phyloP scores from a whole-genome alignment of 2,888 invertebrate species.

The Drosophila parthenogenetica region DNA sequence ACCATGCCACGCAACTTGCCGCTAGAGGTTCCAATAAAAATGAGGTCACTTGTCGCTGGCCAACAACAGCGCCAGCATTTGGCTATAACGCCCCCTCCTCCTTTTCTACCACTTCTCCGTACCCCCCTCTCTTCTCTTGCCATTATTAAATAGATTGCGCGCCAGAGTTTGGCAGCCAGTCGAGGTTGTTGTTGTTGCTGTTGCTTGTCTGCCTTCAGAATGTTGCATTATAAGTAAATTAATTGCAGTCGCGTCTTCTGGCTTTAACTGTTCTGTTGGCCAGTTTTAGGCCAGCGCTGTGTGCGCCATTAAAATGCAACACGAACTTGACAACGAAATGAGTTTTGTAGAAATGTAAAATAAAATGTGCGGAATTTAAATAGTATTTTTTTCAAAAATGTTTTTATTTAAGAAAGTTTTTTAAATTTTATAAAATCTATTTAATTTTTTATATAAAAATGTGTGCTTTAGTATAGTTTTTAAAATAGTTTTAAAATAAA shows the following conservation, averaged over 20 bases:
- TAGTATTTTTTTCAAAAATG: not conserved
- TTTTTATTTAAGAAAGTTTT: not conserved
- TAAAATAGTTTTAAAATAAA: too few species aligned
- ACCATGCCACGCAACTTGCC: slow-evolving; percentile 64
- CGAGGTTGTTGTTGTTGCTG: slow-evolving; percentile 34
- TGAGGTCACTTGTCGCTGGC: slow-evolving; percentile 74
- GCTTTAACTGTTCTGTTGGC: slow-evolving; percentile 59
- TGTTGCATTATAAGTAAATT: slow-evolving; percentile 71
- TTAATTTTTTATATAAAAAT: too few species aligned
- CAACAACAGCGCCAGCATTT: slow-evolving; percentile 48
- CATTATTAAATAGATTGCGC: slow-evolving; percentile 62
- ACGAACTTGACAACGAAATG: slow-evolving; percentile 67
- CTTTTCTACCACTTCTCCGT: slow-evolving; percentile 5
- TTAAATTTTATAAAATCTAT: too few species aligned
- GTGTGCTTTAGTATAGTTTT: too few species aligned
- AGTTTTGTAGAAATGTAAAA: slow-evolving; percentile 23
- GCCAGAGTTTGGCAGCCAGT: slow-evolving; percentile 41
- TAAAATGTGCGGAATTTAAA: not conserved
- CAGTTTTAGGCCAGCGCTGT: slow-evolving; percentile 60
- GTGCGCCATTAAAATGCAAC: slow-evolving; percentile 71
- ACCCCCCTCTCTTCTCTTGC: slow-evolving; percentile 15
- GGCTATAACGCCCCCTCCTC: slow-evolving; percentile 17
- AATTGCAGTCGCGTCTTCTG: slow-evolving; percentile 74
- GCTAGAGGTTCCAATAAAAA: slow-evolving; percentile 72
- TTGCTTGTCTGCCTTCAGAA: slow-evolving; percentile 41